Percentiles rank a stretch among this genome's conserved stretches.
Conservation (phyloP, 2,113 vertebrate species). For the Laticauda colubrina region DNA sequence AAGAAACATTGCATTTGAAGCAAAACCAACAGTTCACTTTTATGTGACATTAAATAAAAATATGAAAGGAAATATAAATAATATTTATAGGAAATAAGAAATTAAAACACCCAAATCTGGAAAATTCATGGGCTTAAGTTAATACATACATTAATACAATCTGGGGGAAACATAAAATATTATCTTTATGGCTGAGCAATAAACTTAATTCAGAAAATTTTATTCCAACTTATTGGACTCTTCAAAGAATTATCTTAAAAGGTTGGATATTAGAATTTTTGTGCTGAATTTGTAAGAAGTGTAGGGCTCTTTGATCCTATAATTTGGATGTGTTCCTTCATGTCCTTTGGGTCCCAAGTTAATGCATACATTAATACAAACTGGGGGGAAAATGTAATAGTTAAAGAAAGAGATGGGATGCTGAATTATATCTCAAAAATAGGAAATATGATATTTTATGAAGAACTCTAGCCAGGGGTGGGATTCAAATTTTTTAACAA, state of each 20-base stretch:
- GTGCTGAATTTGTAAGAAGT: background rate
- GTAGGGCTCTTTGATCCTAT: background rate
- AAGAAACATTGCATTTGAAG: background rate
- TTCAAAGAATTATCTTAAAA: background rate
- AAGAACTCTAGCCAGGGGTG: background rate
- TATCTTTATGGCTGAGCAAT: background rate
- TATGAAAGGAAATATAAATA: background rate
- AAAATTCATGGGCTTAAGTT: background rate
- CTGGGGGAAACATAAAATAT: background rate
- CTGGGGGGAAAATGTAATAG: background rate
- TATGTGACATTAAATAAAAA: background rate
- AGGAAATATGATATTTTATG: background rate
- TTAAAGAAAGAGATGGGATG: background rate
- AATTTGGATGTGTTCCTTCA: background rate
- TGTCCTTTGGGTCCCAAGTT: background rate
- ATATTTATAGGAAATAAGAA: background rate
- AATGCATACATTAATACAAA: background rate
- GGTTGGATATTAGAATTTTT: background rate
- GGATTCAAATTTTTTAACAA: too few species aligned
- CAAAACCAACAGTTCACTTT: background rate
- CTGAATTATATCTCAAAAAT: background rate
- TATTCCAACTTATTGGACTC: background rate
- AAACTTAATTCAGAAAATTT: background rate
- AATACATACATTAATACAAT: background rate
- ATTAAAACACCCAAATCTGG: background rate